A percentile compares a stretch with the other conserved stretches of the same genome.
Evolutionary conservation across 2,888 invertebrate species (phyloP).

Genomic region (Elmis aenea): DNA sequence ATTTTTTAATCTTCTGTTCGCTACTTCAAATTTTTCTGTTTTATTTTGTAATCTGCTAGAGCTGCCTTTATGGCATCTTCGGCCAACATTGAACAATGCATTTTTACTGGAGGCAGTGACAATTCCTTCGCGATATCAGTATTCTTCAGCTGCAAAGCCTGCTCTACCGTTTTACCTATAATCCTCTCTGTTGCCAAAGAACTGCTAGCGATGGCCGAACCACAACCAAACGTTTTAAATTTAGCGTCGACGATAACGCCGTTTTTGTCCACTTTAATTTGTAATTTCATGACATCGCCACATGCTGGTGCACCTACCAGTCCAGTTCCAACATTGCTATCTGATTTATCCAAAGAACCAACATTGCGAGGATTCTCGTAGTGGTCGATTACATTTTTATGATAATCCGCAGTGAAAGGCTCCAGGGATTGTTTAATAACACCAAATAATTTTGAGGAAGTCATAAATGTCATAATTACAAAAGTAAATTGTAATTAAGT

Average conservation of each 20-base stretch:
- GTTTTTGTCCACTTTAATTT: slow-evolving; percentile 90
- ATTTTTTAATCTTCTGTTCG: too few species aligned
- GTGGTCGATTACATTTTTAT: slow-evolving; percentile 89
- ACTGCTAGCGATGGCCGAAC: slow-evolving; percentile 96
- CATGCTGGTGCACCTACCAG: slow-evolving; percentile 99
- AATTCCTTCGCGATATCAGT: slow-evolving; percentile 98
- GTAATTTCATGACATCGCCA: slow-evolving; percentile 99
- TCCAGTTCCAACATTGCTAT: slow-evolving; percentile 91
- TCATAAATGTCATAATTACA: slow-evolving; percentile 45
- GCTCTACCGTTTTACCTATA: slow-evolving; percentile 92
- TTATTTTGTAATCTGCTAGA: slow-evolving; percentile 88
- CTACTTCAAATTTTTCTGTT: slow-evolving; percentile 55
- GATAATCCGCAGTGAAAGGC: slow-evolving; percentile 56
- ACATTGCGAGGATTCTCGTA: slow-evolving; percentile 99
- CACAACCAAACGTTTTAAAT: slow-evolving; percentile 99
- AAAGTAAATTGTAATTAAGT: too few species aligned
- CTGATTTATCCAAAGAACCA: slow-evolving; percentile 92
- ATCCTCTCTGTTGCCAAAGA: slow-evolving; percentile 97
- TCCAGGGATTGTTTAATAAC: slow-evolving; percentile 31
- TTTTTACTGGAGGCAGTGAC: slow-evolving; percentile 95
- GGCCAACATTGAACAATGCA: slow-evolving; percentile 99
- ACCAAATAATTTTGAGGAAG: slow-evolving; percentile 35
- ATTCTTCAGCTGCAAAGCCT: slow-evolving; percentile 88
- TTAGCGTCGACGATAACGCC: slow-evolving; percentile 98
- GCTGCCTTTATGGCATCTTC: slow-evolving; percentile 99